A percentile compares a stretch with the other conserved stretches of the same genome.
Evolutionary conservation across 2,797 vertebrate species (phyloP).

Genomic region (Rhabdophis nuchalis): DNA sequence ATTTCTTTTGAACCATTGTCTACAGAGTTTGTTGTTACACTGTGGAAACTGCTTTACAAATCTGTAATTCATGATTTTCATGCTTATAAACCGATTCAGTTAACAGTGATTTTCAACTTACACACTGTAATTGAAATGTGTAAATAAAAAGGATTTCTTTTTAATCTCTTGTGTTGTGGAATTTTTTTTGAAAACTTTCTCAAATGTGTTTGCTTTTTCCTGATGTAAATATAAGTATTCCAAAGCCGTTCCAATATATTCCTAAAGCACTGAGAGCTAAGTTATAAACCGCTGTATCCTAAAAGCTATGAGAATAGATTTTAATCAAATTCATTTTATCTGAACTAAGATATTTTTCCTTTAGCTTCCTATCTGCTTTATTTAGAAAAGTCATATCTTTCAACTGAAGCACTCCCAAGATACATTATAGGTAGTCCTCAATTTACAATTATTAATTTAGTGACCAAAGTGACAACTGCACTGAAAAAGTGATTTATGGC

Average conservation of each 20-base stretch:
- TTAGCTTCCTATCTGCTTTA: not conserved
- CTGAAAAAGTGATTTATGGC: not conserved
- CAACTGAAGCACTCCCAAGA: not conserved
- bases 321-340: not conserved
- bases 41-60: conserved; percentile 62
- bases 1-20: conserved; percentile 34
- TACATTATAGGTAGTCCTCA: not conserved
- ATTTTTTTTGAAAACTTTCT: not conserved
- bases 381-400: not conserved
- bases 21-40: conserved; percentile 5
- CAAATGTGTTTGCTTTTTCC: not conserved
- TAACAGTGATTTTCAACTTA: conserved; percentile 34
- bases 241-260: not conserved
- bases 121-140: conserved; percentile 64
- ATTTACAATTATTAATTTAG: not conserved
- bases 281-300: not conserved
- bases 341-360: not conserved
- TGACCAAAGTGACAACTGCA: not conserved
- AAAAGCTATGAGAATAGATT: not conserved
- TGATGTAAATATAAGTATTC: not conserved
- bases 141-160: conserved; percentile 55
- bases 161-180: rapidly evolving
- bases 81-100: conserved; percentile 45
- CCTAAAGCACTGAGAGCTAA: not conserved
- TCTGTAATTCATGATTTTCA: conserved; percentile 43